Conservation (phyloP, 2,113 vertebrate genomes). For the Solea senegalensis region DNA sequence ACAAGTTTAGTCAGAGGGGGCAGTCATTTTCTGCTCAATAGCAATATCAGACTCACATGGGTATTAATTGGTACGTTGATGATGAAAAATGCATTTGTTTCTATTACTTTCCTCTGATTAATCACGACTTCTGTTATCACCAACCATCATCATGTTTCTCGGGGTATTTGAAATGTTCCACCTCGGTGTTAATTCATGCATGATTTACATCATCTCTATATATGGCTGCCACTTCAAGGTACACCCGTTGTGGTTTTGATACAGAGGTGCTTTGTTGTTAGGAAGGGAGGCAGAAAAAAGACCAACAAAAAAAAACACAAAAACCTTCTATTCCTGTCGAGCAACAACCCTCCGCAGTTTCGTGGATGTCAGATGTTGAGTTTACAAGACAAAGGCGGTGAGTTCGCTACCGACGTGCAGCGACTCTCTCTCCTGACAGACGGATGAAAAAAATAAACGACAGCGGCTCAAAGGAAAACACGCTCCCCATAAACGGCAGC, state of each 20-base stretch:
- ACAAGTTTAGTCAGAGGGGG: slow-evolving; percentile 56
- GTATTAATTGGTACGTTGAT: slow-evolving; percentile 59
- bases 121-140: slow-evolving; percentile 29
- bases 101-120: slow-evolving; percentile 50
- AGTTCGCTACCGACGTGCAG: slow-evolving; percentile 62
- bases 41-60: slow-evolving; percentile 51
- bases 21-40: slow-evolving; percentile 59
- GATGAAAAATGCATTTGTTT: slow-evolving; percentile 65
- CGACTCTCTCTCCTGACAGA: slow-evolving; percentile 75
- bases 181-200: slow-evolving; percentile 58
- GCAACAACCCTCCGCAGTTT: slow-evolving; percentile 77
- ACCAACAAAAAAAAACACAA: slow-evolving; percentile 65
- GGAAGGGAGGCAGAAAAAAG: slow-evolving; percentile 41
- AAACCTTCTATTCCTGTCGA: slow-evolving; percentile 71
- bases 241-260: slow-evolving; percentile 74
- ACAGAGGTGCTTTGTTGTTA: slow-evolving; percentile 75
- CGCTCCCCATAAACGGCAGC: slow-evolving; percentile 60
- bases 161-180: slow-evolving; percentile 60
- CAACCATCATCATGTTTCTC: slow-evolving; percentile 49
- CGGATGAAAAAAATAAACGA: slow-evolving; percentile 69
- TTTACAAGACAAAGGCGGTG: slow-evolving; percentile 78
- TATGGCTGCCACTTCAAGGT: slow-evolving; percentile 76
- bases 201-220: slow-evolving; percentile 77
- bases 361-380: slow-evolving; percentile 76
- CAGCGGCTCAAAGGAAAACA: slow-evolving; percentile 67